These are phyloP conservation scores for Steatocranus sp. DNA, from an alignment of 2,797 vertebrate genomes.

Conservation along the genomic window DNA sequence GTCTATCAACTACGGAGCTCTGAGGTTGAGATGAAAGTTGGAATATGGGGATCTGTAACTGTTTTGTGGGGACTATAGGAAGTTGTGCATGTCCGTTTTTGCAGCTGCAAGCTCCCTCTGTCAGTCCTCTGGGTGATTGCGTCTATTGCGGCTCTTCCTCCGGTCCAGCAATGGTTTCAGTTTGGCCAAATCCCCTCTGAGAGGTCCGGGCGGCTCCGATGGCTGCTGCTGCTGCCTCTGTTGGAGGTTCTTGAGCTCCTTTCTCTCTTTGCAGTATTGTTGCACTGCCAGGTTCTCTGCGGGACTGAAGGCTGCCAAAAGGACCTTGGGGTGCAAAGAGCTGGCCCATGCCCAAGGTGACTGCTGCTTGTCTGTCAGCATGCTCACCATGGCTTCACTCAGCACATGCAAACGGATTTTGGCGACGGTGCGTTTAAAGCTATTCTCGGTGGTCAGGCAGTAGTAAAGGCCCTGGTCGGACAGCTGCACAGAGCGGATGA, in stretches of 20 bases:
- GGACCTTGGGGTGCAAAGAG: slow-evolving; percentile 84
- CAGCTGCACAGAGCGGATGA: slow-evolving; percentile 87
- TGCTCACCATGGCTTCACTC: slow-evolving; percentile 81
- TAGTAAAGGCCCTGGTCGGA: slow-evolving; percentile 93
- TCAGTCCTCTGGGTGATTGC: slow-evolving; percentile 87
- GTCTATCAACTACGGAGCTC: slow-evolving; percentile 5
- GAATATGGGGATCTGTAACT: not conserved
- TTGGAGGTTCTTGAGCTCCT: slow-evolving; percentile 78
- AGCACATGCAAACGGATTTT: slow-evolving; percentile 93
- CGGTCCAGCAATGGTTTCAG: slow-evolving; percentile 91
- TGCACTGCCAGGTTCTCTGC: slow-evolving; percentile 89
- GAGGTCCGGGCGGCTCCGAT: slow-evolving; percentile 52
- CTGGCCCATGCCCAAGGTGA: slow-evolving; percentile 87
- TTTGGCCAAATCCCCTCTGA: slow-evolving; percentile 90
- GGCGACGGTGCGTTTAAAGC: slow-evolving; percentile 93
- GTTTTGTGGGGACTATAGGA: not conserved
- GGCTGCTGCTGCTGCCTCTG: slow-evolving; percentile 79
- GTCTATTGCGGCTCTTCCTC: slow-evolving; percentile 92
- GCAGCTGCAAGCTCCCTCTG: not conserved
- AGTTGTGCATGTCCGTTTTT: not conserved
- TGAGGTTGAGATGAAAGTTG: slow-evolving; percentile 35
- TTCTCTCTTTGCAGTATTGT: slow-evolving; percentile 93
- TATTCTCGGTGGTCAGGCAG: slow-evolving; percentile 92
- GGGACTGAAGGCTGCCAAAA: slow-evolving; percentile 85
- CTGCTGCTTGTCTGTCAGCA: slow-evolving; percentile 86